Conservation (phyloP, 2,888 invertebrate species). For the Yponomeuta evonymella region DNA sequence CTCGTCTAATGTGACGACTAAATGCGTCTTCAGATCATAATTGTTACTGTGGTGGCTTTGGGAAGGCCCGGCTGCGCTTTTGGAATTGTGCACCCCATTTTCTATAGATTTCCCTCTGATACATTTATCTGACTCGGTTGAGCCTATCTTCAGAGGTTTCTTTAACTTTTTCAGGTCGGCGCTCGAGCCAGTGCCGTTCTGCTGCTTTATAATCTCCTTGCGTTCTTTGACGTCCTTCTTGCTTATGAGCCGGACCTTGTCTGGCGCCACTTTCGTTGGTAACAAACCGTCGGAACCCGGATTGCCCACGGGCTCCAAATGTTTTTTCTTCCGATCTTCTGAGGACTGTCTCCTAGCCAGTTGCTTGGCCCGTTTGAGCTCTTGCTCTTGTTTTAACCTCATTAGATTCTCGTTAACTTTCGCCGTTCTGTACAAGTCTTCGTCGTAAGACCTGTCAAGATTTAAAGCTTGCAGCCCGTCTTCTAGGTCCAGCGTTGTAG, state of each 20-base stretch:
- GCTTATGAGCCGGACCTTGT: conserved; percentile 57
- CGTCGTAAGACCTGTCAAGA: conserved; percentile 63
- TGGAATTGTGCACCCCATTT: conserved; percentile 46
- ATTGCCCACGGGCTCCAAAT: conserved; percentile 55
- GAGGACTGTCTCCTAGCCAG: conserved; percentile 42
- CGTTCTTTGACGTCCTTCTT: conserved; percentile 63
- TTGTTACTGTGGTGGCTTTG: conserved; percentile 27
- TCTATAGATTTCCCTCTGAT: conserved; percentile 39
- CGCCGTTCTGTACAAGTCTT: conserved; percentile 61
- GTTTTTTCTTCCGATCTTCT: conserved; percentile 48
- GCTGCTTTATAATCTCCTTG: conserved; percentile 54
- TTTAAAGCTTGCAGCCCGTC: conserved; percentile 73
- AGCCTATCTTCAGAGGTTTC: conserved; percentile 30
- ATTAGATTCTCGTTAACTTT: conserved; percentile 72
- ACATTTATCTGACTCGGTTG: conserved; percentile 10
- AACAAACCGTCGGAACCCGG: conserved; percentile 57
- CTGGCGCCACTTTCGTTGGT: conserved; percentile 51
- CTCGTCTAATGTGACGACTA: conserved; percentile 64
- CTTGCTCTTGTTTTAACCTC: conserved; percentile 61
- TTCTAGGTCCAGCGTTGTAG: conserved; percentile 72
- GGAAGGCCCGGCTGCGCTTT: conserved; percentile 29
- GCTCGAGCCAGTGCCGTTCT: conserved; percentile 47
- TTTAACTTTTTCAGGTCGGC: conserved; percentile 45
- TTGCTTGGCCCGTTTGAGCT: conserved; percentile 51
- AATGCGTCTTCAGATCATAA: conserved; percentile 61